phyloP scores from a whole-genome alignment of 2,113 vertebrate species.

The Gallinago media region DNA sequence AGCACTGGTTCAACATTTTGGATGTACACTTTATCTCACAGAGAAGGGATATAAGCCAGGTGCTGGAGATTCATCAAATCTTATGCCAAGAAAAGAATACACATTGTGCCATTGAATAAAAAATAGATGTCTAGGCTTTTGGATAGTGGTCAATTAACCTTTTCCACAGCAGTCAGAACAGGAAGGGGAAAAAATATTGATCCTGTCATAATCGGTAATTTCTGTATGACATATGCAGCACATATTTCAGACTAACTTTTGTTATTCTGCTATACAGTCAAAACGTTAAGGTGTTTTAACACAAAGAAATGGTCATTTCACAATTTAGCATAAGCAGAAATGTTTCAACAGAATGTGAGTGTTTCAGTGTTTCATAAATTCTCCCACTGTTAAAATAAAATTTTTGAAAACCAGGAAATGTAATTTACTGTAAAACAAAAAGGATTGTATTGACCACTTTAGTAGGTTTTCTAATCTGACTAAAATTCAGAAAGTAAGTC shows the following conservation, averaged over 20 bases:
- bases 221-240: background rate
- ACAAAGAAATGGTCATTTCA: background rate
- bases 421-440: background rate
- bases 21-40: background rate
- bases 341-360: background rate
- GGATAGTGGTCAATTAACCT: background rate
- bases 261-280: background rate
- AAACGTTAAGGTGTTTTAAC: background rate
- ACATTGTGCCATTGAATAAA: background rate
- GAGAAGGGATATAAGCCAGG: background rate
- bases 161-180: background rate
- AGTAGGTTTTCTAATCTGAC: background rate
- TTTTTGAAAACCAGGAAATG: background rate
- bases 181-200: background rate
- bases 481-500: background rate
- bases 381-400: background rate
- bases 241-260: background rate
- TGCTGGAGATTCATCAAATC: background rate
- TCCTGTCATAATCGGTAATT: background rate
- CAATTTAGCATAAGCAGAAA: background rate
- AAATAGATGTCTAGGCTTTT: background rate
- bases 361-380: background rate
- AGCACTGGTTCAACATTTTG: background rate
- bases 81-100: background rate
- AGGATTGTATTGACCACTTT: background rate